These are phyloP conservation scores for Delichon dasypus DNA, from an alignment of 2,797 vertebrate genomes.

Conservation along the genomic window DNA sequence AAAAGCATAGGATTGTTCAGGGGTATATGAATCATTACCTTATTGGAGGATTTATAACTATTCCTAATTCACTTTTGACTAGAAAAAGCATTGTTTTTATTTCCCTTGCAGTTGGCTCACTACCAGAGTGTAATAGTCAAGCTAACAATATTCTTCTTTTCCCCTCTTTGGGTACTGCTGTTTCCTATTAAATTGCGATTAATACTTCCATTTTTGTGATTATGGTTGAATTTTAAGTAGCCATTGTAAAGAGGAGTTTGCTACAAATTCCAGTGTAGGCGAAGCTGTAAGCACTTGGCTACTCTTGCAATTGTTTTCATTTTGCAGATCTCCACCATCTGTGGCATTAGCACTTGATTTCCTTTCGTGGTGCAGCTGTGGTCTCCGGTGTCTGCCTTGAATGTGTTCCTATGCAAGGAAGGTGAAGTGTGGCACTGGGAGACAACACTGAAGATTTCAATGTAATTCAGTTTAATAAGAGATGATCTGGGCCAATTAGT, in stretches of 20 bases:
- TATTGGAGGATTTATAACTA: background rate
- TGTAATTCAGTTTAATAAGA: background rate
- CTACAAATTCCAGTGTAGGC: background rate
- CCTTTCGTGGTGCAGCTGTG: background rate
- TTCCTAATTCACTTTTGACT: background rate
- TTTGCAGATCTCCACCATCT: background rate
- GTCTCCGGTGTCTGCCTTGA: background rate
- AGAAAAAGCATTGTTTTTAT: background rate
- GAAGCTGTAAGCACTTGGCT: background rate
- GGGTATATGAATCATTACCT: background rate
- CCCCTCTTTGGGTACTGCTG: background rate
- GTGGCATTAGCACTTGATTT: slow-evolving; percentile 2
- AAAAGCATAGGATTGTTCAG: background rate
- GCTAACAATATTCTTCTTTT: background rate
- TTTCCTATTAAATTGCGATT: background rate
- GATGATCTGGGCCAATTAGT: background rate
- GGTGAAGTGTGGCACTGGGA: background rate
- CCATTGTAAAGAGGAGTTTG: background rate
- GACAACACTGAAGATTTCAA: background rate
- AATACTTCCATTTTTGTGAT: background rate
- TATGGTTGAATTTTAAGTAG: background rate
- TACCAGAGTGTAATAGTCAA: background rate
- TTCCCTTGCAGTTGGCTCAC: background rate
- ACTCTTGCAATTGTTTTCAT: background rate
- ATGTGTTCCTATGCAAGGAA: background rate